phyloP scores from a whole-genome alignment of 2,888 invertebrate genomes.

The Homarus gammarus region DNA sequence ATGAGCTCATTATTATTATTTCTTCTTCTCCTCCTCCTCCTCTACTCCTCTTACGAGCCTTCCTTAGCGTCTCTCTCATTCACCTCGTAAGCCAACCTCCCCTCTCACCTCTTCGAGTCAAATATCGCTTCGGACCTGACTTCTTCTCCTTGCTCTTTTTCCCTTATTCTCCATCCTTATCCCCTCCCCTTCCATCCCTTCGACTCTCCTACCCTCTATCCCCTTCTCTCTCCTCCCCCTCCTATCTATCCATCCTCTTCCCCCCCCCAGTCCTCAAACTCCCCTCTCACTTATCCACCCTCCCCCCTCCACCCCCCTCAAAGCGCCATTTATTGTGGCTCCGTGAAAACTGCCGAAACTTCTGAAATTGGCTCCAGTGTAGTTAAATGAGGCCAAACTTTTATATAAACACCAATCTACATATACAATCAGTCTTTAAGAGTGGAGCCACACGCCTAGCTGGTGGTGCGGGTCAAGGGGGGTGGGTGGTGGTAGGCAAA shows the following conservation, averaged over 20 bases:
- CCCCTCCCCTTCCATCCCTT: background rate
- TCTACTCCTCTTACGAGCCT: too few relatives aligned
- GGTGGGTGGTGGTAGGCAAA: too few relatives aligned
- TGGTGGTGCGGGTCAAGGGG: background rate
- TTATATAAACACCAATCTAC: constrained; percentile 68
- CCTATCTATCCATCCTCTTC: background rate
- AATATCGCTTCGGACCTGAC: too few relatives aligned
- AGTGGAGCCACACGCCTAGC: background rate
- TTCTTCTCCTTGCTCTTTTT: background rate
- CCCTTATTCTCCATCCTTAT: background rate
- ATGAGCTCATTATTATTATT: too few relatives aligned
- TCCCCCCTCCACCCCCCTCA: background rate
- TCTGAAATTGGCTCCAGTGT: constrained; percentile 61
- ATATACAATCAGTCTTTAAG: constrained; percentile 58
- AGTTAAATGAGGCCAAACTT: constrained; percentile 66
- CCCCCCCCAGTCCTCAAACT: background rate
- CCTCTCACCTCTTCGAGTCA: too few relatives aligned
- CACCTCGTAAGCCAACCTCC: too few relatives aligned
- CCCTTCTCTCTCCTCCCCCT: background rate
- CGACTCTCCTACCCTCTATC: background rate
- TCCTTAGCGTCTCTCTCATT: too few relatives aligned
- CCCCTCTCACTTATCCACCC: too few relatives aligned
- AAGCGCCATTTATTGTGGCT: constrained; percentile 51
- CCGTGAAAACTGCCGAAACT: constrained; percentile 52
- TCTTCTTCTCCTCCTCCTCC: too few relatives aligned